Base-by-base conservation (phyloP, 1,140 invertebrate species). In the Papilio glaucus region DNA sequence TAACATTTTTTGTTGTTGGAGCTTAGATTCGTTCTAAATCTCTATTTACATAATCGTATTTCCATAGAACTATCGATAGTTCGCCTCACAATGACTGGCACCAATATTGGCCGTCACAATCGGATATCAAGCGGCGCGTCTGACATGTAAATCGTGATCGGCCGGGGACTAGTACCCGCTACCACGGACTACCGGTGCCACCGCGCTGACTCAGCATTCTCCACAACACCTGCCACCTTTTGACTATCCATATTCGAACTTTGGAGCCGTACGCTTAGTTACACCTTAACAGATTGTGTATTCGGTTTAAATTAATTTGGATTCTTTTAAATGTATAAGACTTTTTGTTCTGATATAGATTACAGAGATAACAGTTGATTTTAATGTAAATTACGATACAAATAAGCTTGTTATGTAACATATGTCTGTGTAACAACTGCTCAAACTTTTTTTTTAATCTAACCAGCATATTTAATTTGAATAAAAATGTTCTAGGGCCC, bases 141-240 rank as follows among this genome's bases (percentile, higher is more conserved):
- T 91, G 89, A 92, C 89, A 90, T 91, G 87, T 91, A 92, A 91
- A 91, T 92, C 88, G 87, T 92, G 90, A 91, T 90, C 87, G 78
- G 78, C 80, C 83, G 77, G 78, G 77, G 86, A 85, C 73, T 85
- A 85, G 81, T 86, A 89, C 81, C 80, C 82, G 90, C 90, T 92
- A 92, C 90, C 80, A 90, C 74, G 78, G 79, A 92, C 90, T 92
- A 92, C 90, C 87, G 90, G 84, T 88, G 89, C 88, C 89, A 90
- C 87, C 77, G 87, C 70, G 75, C 74, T 92, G 89, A 92, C 83
- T 88, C 87, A 87, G 89, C 90, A 83, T 61, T 77, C 84, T 87
- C 78, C 57, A 21, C 49, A 85, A 85, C 90, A 92, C 90, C 90
- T 92, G 90, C 89, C 81, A 76, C 74, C 57, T 63, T 68, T n/a